Base-by-base conservation (phyloP, 2,888 invertebrate species). In the Spodoptera picta region DNA sequence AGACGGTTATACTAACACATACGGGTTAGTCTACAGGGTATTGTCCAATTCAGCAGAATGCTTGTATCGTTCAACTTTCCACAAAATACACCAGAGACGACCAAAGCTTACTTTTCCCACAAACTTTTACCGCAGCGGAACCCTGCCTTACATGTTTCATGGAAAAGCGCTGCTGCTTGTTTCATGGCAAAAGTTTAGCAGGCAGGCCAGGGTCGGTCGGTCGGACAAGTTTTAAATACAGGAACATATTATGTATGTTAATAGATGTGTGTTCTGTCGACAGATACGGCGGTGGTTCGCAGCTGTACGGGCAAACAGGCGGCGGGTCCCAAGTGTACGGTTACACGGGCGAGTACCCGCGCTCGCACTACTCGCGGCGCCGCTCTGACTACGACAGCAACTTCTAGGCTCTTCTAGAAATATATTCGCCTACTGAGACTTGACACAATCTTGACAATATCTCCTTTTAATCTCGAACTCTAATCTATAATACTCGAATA, bases 341-440 rank as follows among this genome's bases (percentile, higher is more conserved):
- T 24, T 93, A 94, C 85, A 90, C 92, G 41, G 94, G 93, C 62
- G 94, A 94, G 79, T 89, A 91, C 83, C 88, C 87, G 6, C 93
- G 95, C 67, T 95, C 96, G 12, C 95, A 95, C 84, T 95, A 95
- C 87, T 95, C 95, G 53, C 92, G 96, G 50, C 94, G 96, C 77
- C 95, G 97, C 87, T 96, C 97, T 44, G 97, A 97, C 87, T 97
- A 97, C 89, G 97, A 97, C 88, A 97, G 97, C 80, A 97, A 97
- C 92, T 97, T 97, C 93, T 97, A 95, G 87, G 88, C 80, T 67
- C 59, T 73, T 84, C 83, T 80, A 82, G 80, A 83, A 71, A 71
- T 60, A 66, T 65, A 77, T 74, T 72, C 75, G 73, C 79, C 75
- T 75, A 73, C 76, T 80, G 84, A 85, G 82, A 83, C 84, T 85